Evolutionary conservation across 2,113 vertebrate genomes (phyloP).

Genomic region (Osmerus eperlanus): DNA sequence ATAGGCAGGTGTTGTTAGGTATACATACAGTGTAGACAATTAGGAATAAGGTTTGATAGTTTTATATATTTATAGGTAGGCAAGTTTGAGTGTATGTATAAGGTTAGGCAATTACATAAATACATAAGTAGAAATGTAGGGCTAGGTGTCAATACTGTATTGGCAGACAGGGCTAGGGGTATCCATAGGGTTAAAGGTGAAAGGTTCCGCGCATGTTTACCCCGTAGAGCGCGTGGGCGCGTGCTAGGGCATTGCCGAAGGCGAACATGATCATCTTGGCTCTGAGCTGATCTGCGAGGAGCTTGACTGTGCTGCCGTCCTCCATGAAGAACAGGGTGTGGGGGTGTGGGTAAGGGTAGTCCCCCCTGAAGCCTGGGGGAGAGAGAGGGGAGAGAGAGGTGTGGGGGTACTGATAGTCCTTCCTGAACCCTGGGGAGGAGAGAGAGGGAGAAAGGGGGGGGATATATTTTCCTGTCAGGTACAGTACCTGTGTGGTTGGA

Average conservation of each 20-base stretch:
- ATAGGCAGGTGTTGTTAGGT: too few species aligned
- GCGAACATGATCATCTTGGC: constrained; percentile 87
- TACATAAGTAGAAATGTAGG: too few species aligned
- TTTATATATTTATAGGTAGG: too few species aligned
- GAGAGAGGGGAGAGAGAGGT: not conserved
- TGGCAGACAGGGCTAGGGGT: too few species aligned
- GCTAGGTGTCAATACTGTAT: not conserved
- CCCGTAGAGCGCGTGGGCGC: constrained; percentile 75
- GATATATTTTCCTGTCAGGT: not conserved
- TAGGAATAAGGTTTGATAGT: too few species aligned
- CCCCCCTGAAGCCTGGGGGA: constrained; percentile 76
- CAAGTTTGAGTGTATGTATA: too few species aligned
- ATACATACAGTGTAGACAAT: too few species aligned
- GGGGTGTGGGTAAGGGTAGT: constrained; percentile 78
- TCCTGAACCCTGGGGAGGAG: too few species aligned
- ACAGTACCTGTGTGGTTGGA: constrained; percentile 73
- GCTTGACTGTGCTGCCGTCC: constrained; percentile 50
- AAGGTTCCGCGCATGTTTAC: constrained; percentile 28
- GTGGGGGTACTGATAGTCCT: too few species aligned
- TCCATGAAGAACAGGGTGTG: constrained; percentile 83
- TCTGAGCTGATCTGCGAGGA: constrained; percentile 76
- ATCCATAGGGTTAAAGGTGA: too few species aligned
- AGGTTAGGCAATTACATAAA: too few species aligned
- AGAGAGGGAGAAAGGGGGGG: not conserved
- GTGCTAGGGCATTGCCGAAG: constrained; percentile 82